These are phyloP conservation scores for Opisthograptis luteolata DNA, from an alignment of 2,888 invertebrate species.

Conservation along the genomic window DNA sequence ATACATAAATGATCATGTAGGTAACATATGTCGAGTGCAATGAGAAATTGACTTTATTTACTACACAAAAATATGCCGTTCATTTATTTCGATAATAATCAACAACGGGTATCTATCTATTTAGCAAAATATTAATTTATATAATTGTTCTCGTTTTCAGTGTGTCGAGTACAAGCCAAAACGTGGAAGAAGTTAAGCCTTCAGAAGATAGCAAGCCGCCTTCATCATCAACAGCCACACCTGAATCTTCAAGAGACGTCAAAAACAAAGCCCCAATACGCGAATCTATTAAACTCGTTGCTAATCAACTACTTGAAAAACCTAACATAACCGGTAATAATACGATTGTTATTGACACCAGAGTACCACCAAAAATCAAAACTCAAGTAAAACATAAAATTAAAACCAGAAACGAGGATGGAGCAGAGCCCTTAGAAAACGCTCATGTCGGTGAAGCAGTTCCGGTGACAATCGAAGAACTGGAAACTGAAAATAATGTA, in stretches of 20 bases:
- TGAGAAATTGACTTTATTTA: no score
- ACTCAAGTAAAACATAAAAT: constrained; percentile 77
- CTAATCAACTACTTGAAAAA: constrained; percentile 83
- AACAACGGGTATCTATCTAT: no score
- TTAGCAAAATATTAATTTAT: neutral
- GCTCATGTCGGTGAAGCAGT: constrained; percentile 88
- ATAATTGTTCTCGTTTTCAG: constrained; percentile 43
- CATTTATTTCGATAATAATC: no score
- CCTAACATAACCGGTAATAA: constrained; percentile 58
- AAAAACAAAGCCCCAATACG: constrained; percentile 75
- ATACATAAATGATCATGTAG: no score
- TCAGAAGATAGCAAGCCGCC: constrained; percentile 28
- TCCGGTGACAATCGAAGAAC: constrained; percentile 86
- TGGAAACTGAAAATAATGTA: constrained; percentile 82
- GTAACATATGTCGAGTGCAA: no score
- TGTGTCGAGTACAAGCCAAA: constrained; percentile 26
- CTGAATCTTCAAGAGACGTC: constrained; percentile 64
- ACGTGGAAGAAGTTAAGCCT: constrained; percentile 18
- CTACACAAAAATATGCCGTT: no score
- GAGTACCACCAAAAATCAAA: constrained; percentile 86
- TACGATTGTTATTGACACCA: constrained; percentile 81
- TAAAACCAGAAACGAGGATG: constrained; percentile 70
- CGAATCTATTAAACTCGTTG: constrained; percentile 84
- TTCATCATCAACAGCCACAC: constrained; percentile 34
- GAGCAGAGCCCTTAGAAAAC: constrained; percentile 66